Conservation (phyloP, 1,140 invertebrate genomes). For the Dufourea novaeangliae region DNA sequence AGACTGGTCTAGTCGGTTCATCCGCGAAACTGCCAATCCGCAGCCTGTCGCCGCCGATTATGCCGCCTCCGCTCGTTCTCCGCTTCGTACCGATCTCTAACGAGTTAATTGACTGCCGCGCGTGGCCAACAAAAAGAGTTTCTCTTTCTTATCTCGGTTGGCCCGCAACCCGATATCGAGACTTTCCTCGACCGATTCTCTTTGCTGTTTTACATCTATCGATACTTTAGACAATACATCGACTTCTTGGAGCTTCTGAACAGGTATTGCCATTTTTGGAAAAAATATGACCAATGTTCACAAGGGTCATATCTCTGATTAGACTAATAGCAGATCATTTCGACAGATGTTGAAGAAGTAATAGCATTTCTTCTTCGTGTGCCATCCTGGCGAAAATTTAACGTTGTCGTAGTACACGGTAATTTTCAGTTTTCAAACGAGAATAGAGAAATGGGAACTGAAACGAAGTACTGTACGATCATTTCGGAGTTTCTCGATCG, state of each 20-base stretch:
- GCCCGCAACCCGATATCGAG: not conserved
- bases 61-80: conserved; percentile 8
- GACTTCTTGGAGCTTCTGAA: no score
- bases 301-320: no score
- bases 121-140: conserved; percentile 18
- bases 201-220: conserved; percentile 16
- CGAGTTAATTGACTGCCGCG: conserved; percentile 7
- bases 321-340: no score
- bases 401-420: no score
- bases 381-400: no score
- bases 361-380: no score
- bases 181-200: conserved; percentile 38
- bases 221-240: not conserved
- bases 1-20: conserved; percentile 40
- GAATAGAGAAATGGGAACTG: not conserved
- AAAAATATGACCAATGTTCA: no score
- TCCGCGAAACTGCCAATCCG: not conserved
- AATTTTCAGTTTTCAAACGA: not conserved
- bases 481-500: not conserved
- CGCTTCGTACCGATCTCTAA: not conserved
- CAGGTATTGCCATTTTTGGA: no score
- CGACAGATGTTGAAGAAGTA: no score
- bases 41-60: not conserved
- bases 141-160: conserved; percentile 44
- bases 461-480: not conserved